Evolutionary conservation across 2,888 invertebrate genomes (phyloP), one percentile per base, ranked within the genome.

Genomic region (Meandrusa payeni): DNA sequence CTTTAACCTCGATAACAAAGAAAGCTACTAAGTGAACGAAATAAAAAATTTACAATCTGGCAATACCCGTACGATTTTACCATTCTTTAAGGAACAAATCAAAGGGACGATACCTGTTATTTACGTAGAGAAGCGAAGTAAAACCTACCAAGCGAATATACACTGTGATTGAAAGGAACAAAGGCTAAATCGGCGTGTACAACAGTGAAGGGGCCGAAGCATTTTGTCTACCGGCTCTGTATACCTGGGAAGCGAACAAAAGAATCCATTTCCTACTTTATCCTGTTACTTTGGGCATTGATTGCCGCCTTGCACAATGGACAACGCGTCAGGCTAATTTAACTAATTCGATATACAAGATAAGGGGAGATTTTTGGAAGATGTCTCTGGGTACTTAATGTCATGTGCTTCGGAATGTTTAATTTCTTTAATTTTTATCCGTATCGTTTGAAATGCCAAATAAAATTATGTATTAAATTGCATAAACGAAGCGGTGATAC

Each of bases 281-380:
- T 56, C 59, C 53, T 53, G 54, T 54, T 55, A 53, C 47, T 51
- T 41, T 54, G 51, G 27, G 41, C 19, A 34, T 48, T 34, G 42
- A 48, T 44, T 44, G 44, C 22, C 33, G 27, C 22, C 44, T 44
- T 44, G 39, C 33, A 44, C 39, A 44, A 44, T 44, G 32, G 38
- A 37, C 43, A 33, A 38, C 27, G 32, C 33, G 43, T 38, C 32
- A 32, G 22, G 27, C 20, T 44, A 44, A 44, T 44, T 44, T 38
- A 38, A 20, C 43, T 44, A 44, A 44, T 44, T 44, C 38, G 27
- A 44, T 27, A 37, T 27, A 44, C 38, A 11, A 33, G 37, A 41
- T 46, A 34, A 23, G 27, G 6, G 29, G 7, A 15, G 6, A 29
- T 13, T 9, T 1, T 5, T 10, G 5, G 13, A 2, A 13, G 10